Conservation (phyloP, 2,113 vertebrate genomes). For the Elaphurus davidianus region DNA sequence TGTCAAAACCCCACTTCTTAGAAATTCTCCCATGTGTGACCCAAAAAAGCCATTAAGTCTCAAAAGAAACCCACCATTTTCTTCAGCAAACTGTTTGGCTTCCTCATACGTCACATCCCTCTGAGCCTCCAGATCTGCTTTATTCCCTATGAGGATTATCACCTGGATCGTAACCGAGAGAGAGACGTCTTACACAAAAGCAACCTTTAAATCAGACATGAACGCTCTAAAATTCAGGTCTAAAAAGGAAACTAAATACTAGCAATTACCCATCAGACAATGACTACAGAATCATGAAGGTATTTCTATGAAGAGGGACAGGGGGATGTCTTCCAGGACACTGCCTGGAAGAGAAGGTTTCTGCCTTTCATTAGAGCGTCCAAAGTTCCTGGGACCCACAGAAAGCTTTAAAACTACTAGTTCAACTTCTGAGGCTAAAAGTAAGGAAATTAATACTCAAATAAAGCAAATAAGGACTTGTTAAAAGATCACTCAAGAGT, state of each 20-base stretch:
- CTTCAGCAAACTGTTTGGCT: slow-evolving; percentile 98
- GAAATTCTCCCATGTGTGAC: background rate
- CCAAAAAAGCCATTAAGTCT: background rate
- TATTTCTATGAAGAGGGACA: background rate
- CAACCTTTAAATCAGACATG: background rate
- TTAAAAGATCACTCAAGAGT: background rate
- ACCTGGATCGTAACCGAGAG: slow-evolving; percentile 85
- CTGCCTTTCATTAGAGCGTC: background rate
- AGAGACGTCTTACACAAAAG: slow-evolving; percentile 62
- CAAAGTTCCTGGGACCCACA: background rate
- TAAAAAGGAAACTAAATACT: background rate
- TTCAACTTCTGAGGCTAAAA: background rate
- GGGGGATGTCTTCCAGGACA: background rate
- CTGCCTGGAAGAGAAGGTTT: background rate
- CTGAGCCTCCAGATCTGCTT: slow-evolving; percentile 98
- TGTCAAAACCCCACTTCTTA: slow-evolving; percentile 36
- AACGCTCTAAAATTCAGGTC: slow-evolving; percentile 24
- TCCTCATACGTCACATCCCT: slow-evolving; percentile 99
- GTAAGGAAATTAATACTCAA: slow-evolving; percentile 16
- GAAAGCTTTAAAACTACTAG: background rate
- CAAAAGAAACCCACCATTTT: slow-evolving; percentile 89
- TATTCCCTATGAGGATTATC: slow-evolving; percentile 99
- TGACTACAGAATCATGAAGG: background rate
- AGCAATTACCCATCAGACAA: background rate
- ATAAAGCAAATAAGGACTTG: background rate